A percentile compares a stretch with the other conserved stretches of the same genome.
phyloP scores from a whole-genome alignment of 1,140 invertebrate species.

The Drosophila kanapiae region DNA sequence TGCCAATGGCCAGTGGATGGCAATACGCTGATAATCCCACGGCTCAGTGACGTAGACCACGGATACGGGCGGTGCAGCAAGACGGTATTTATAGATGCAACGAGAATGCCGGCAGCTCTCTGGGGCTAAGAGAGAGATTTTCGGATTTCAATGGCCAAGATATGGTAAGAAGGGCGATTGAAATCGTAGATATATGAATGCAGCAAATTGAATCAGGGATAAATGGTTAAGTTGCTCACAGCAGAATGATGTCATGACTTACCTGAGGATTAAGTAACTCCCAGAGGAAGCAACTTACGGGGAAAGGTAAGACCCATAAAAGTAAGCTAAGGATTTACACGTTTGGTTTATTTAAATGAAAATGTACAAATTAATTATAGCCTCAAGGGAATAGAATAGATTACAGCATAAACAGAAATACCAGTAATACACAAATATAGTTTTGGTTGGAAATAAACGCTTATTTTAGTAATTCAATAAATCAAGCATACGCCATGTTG shows the following conservation, averaged over 20 bases:
- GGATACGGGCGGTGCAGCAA: conserved; percentile 27
- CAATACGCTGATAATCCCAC: conserved; percentile 44
- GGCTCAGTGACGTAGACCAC: conserved; percentile 37
- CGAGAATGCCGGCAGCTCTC: conserved; percentile 4
- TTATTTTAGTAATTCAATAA: background rate
- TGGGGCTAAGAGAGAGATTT: conserved; percentile 26
- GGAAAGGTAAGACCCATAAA: background rate
- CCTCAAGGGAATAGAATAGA: background rate
- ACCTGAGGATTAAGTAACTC: no score
- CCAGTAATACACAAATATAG: background rate
- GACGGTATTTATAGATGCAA: conserved; percentile 50
- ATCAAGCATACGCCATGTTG: background rate
- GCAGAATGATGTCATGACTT: background rate
- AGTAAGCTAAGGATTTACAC: background rate
- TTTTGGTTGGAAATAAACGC: background rate
- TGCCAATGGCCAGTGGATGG: conserved; percentile 21
- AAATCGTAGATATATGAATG: conserved; percentile 10
- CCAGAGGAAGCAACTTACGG: no score
- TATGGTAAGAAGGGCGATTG: conserved; percentile 8
- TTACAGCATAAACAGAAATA: background rate
- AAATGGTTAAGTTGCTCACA: background rate
- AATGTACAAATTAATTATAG: background rate
- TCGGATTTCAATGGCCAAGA: conserved; percentile 21
- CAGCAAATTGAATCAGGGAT: conserved; percentile 3
- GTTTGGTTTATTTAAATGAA: background rate